Evolutionary conservation across 2,888 invertebrate genomes (phyloP).

Genomic region (Archips crataeganus): DNA sequence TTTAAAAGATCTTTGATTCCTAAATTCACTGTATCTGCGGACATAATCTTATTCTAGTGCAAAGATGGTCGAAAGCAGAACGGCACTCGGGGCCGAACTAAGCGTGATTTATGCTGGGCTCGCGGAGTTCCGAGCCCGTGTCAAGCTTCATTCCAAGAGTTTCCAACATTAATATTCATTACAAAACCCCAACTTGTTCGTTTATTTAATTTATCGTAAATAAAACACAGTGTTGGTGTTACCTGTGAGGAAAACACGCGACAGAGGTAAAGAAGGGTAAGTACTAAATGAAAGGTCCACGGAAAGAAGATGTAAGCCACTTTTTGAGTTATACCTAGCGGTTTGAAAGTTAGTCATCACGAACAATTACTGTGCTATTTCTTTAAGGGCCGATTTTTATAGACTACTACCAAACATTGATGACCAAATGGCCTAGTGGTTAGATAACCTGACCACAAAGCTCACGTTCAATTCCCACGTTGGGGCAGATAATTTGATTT

Average conservation of each 20-base stretch:
- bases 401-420: no score
- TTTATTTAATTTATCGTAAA: conserved; percentile 73
- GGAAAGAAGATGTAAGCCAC: no score
- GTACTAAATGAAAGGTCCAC: neutral
- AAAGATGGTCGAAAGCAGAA: conserved; percentile 59
- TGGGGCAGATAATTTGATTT: no score
- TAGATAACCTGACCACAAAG: no score
- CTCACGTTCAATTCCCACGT: no score
- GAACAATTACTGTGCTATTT: no score
- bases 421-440: no score
- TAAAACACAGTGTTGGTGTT: conserved; percentile 42
- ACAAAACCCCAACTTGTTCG: conserved; percentile 68
- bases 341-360: no score
- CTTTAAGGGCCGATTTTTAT: no score
- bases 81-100: conserved; percentile 58
- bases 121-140: conserved; percentile 67
- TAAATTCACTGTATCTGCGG: conserved; percentile 10
- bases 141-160: conserved; percentile 73
- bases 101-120: conserved; percentile 76
- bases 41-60: conserved; percentile 27
- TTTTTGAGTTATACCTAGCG: no score
- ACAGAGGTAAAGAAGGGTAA: neutral
- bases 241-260: conserved; percentile 5
- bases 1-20: neutral
- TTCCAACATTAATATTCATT: conserved; percentile 80